These are phyloP conservation scores for Acrossocheilus wenchowensis DNA, from an alignment of 2,797 vertebrate genomes.

Conservation along the genomic window DNA sequence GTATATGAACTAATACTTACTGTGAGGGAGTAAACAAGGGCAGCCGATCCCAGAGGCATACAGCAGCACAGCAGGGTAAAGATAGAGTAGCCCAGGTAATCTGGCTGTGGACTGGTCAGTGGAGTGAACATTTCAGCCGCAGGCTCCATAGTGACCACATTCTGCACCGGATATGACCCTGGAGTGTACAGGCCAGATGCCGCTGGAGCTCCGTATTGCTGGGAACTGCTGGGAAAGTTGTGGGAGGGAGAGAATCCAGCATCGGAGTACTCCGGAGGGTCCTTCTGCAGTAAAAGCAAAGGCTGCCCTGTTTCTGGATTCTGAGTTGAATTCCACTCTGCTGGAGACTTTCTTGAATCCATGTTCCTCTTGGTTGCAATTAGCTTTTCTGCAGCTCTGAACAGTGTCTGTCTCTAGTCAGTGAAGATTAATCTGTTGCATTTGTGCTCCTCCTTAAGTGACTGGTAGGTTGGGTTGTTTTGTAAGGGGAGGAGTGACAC, in stretches of 20 bases:
- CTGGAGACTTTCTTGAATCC: constrained; percentile 63
- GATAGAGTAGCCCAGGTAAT: constrained; percentile 80
- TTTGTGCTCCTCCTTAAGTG: accelerated
- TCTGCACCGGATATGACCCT: constrained; percentile 10
- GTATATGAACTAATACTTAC: constrained; percentile 70
- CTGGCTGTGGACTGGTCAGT: constrained; percentile 62
- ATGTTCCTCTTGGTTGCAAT: constrained; percentile 49
- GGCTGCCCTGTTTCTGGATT: constrained; percentile 24
- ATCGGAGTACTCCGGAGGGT: constrained; percentile 13
- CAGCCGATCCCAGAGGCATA: constrained; percentile 77
- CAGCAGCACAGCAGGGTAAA: constrained; percentile 82
- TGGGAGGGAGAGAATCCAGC: constrained; percentile 36
- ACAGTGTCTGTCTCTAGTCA: not conserved
- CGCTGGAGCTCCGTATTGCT: constrained; percentile 39
- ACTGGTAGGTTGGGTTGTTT: not conserved
- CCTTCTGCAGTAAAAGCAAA: constrained; percentile 71
- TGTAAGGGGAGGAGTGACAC: not conserved
- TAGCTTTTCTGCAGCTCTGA: not conserved
- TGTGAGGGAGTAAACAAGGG: constrained; percentile 77
- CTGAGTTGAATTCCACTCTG: constrained; percentile 55
- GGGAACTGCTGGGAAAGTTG: constrained; percentile 26
- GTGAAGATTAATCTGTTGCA: not conserved
- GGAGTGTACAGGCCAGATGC: not conserved
- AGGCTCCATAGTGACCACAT: constrained; percentile 66
- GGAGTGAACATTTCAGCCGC: constrained; percentile 62